Base-by-base conservation (phyloP, 2,113 vertebrate genomes). In the Paracanthobrama guichenoti region DNA sequence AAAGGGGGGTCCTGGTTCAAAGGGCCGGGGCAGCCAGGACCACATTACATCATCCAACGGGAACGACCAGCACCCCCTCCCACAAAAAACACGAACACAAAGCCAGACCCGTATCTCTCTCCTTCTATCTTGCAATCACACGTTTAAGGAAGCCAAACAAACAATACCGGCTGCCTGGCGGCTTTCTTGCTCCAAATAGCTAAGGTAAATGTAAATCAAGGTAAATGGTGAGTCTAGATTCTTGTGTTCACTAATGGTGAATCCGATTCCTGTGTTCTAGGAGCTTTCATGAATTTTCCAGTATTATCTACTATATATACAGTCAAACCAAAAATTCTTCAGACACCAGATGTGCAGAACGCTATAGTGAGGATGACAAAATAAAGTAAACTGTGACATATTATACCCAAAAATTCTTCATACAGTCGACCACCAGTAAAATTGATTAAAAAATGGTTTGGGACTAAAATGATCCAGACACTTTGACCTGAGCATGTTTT, bases 21-120 rank as follows among this genome's bases (percentile, higher is more conserved):
- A 87, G 69, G 75, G 74, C 89, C 89, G 89, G 85, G 48, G 64
- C 86, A 78, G 67, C 69, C 79, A 82, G 44, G 89, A 86, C 86
- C 79, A 82, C 83, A 76, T 90, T 90, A 88, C 90, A 89, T 92
- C 90, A 91, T 87, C 86, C 81, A 79, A 39, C 80, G 84, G 86
- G 89, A 91, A 89, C 60, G n/a, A 42, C 69, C 74, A 76, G 3
- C 22, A 1, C 26, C 24, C 7, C n/a, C 22, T 83, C 67, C 69
- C 79, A 62, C 35, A 66, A 66, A 31, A 31, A 31, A 31, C 1
- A 31, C 1, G 3, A 80, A 80, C 59, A 48, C 78, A 80, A 66
- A 46, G 72, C 84, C 82, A 79, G 86, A 72, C 77, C 20, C 71
- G 87, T 71, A 86, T 87, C 83, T 85, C 81, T 88, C 77, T 67